phyloP scores from a whole-genome alignment of 2,888 invertebrate genomes.

The Hipparchia sbordonii region DNA sequence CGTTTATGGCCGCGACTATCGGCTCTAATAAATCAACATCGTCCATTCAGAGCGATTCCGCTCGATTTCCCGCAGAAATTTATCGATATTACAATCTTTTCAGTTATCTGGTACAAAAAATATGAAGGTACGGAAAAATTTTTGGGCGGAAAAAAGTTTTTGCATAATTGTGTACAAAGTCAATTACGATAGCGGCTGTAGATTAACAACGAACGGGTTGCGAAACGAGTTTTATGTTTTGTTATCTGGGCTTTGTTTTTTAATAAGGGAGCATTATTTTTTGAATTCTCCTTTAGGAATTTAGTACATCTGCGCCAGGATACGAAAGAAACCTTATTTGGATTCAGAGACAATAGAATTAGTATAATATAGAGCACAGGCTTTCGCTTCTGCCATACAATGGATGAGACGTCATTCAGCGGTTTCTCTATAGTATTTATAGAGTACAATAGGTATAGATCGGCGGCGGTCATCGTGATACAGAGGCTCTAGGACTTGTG shows the following conservation, averaged over 20 bases:
- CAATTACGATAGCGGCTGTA: constrained; percentile 44
- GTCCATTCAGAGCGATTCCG: constrained; percentile 52
- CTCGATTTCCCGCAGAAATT: constrained; percentile 51
- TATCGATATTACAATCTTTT: constrained; percentile 50
- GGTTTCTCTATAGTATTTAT: too few relatives aligned
- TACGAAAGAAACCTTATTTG: too few relatives aligned
- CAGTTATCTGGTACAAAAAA: constrained; percentile 50
- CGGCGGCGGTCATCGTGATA: too few relatives aligned
- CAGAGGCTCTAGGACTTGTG: too few relatives aligned
- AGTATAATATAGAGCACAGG: too few relatives aligned
- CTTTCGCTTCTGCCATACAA: too few relatives aligned
- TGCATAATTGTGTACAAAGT: constrained; percentile 42
- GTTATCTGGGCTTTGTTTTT: constrained; percentile 2
- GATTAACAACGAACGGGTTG: constrained; percentile 39
- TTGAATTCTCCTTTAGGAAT: too few relatives aligned
- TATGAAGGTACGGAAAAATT: constrained; percentile 45
- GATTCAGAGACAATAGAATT: too few relatives aligned
- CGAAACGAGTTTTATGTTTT: constrained; percentile 18
- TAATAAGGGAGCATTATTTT: neutral
- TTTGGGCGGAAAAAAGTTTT: constrained; percentile 36
- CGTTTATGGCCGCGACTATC: constrained; percentile 46
- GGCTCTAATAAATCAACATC: constrained; percentile 51
- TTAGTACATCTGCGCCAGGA: too few relatives aligned
- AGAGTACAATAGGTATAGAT: too few relatives aligned
- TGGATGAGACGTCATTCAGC: too few relatives aligned